phyloP scores from a whole-genome alignment of 2,888 invertebrate genomes.

The Creontiades dilutus region DNA sequence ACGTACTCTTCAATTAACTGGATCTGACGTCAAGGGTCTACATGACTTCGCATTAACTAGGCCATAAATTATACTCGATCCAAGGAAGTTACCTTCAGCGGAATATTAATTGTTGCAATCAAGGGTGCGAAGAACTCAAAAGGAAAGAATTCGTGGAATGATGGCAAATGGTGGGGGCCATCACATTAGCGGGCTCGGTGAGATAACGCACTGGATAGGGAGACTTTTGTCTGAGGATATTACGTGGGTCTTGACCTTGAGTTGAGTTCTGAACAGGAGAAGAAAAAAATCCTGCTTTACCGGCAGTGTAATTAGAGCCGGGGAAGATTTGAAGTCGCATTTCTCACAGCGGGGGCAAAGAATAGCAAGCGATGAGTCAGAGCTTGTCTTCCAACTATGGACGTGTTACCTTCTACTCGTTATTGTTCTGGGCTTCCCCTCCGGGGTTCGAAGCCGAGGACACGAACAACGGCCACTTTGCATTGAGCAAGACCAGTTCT shows the following conservation, averaged over 20 bases:
- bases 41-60: not conserved
- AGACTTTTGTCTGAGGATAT: not conserved
- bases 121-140: not conserved
- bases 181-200: not conserved
- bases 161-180: not conserved
- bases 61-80: too few relatives aligned
- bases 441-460: not conserved
- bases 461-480: not conserved
- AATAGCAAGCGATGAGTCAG: not conserved
- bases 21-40: not conserved
- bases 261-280: not conserved
- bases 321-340: slow-evolving; percentile 14
- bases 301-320: not conserved
- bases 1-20: not conserved
- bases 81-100: too few relatives aligned
- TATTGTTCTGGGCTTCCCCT: slow-evolving; percentile 6
- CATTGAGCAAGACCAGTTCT: not conserved
- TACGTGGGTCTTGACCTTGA: not conserved
- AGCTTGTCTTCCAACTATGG: slow-evolving; percentile 11
- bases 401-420: not conserved
- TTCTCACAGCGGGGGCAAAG: not conserved
- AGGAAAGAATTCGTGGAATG: not conserved
- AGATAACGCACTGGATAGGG: not conserved
- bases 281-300: not conserved
- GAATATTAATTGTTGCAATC: too few relatives aligned